A percentile compares a stretch with the other conserved stretches of the same genome.
Conservation (phyloP, 2,797 vertebrate genomes). For the Mallotus villosus region DNA sequence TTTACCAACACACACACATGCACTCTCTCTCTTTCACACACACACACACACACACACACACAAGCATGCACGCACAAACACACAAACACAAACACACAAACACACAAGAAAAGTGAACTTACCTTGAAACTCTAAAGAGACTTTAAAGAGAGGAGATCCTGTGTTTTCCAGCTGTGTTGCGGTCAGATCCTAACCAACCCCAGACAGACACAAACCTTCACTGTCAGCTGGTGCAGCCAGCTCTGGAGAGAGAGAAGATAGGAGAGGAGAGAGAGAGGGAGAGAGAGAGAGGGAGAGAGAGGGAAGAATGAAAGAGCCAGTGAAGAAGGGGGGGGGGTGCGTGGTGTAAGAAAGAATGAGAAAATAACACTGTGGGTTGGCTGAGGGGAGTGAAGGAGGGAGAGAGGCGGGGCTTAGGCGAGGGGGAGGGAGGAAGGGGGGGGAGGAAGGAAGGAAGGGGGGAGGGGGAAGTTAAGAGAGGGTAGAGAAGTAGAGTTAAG, state of each 20-base stretch:
- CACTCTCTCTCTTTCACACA: no score
- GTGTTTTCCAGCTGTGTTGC: conserved; percentile 20
- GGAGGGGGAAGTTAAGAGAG: conserved; percentile 28
- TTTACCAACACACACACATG: conserved; percentile 4
- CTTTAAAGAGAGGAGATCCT: conserved; percentile 34
- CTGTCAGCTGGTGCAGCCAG: conserved; percentile 49
- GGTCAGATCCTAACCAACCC: conserved; percentile 33
- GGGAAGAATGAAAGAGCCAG: conserved; percentile 55
- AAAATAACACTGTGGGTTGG: conserved; percentile 45
- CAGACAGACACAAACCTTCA: conserved; percentile 47
- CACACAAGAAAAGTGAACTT: conserved; percentile 29
- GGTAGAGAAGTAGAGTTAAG: conserved; percentile 51
- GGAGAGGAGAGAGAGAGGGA: conserved; percentile 7
- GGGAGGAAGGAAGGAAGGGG: conserved; percentile 32
- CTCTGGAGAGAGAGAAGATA: conserved; percentile 46
- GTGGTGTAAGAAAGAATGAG: conserved; percentile 35
- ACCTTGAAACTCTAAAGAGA: conserved; percentile 54
- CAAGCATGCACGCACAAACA: conserved; percentile 10
- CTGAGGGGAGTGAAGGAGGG: not conserved
- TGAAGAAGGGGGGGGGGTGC: conserved; percentile 61
- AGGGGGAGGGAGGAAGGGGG: conserved; percentile 7
- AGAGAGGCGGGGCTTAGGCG: no score
- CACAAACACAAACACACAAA: not conserved
- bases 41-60: not conserved
- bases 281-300: conserved; percentile 27